Evolutionary conservation across 2,888 invertebrate species (phyloP).

Genomic region (Leistus spinibarbis): DNA sequence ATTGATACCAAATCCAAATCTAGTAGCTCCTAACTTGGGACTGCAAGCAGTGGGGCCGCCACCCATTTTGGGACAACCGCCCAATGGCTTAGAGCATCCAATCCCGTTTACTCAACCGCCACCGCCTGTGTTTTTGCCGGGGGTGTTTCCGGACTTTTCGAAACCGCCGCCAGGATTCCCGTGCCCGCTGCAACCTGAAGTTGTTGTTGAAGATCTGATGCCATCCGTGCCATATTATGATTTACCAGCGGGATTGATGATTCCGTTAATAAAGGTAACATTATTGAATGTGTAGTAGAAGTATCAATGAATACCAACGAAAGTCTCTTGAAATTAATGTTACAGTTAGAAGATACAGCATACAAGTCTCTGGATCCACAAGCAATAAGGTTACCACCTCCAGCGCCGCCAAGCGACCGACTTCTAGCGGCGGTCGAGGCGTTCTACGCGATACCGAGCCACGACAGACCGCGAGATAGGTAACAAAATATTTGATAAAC

Average conservation of each 20-base stretch:
- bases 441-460: slow-evolving; percentile 93
- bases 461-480: slow-evolving; percentile 94
- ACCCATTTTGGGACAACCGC: slow-evolving; percentile 61
- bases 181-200: slow-evolving; percentile 53
- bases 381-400: slow-evolving; percentile 90
- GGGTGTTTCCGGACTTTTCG: slow-evolving; percentile 78
- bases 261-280: slow-evolving; percentile 91
- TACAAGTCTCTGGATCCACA: slow-evolving; percentile 91
- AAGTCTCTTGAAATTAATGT: slow-evolving; percentile 9
- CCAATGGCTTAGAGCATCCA: slow-evolving; percentile 48
- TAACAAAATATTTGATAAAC: slow-evolving; percentile 50
- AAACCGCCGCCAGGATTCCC: slow-evolving; percentile 86
- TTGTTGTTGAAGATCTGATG: slow-evolving; percentile 68
- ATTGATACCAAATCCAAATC: slow-evolving; percentile 38
- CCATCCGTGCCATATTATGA: slow-evolving; percentile 96
- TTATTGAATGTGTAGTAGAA: no score
- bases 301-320: no score
- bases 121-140: slow-evolving; percentile 62
- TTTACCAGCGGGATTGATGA: slow-evolving; percentile 96
- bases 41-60: slow-evolving; percentile 42
- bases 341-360: slow-evolving; percentile 82
- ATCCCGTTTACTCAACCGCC: slow-evolving; percentile 62
- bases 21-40: slow-evolving; percentile 44
- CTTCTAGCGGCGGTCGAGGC: slow-evolving; percentile 93
- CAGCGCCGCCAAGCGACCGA: slow-evolving; percentile 92